Evolutionary conservation across 2,797 vertebrate genomes (phyloP), one percentile per base, ranked within the genome.

Genomic region (Acrocephalus scirpaceus): DNA sequence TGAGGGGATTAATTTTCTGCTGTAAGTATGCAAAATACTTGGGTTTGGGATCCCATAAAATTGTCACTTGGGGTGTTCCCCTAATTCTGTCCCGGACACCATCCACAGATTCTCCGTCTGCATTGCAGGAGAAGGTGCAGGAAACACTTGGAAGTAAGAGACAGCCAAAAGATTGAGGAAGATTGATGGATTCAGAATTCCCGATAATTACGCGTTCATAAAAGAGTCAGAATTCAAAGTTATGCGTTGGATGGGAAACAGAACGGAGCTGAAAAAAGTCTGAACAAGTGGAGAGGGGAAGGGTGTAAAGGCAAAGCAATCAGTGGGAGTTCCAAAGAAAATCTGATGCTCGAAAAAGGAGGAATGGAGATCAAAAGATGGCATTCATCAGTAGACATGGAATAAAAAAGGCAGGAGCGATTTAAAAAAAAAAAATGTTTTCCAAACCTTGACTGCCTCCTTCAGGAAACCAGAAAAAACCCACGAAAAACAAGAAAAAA

Each of bases 401-500:
- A 62, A 69, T 47, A 70, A 94, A 93, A 96, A 91, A 97, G 91
- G 79, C 65, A 97, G 94, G 62, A 95, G 61, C 32, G 53, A 95
- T 67, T 92, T 21, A 1, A 38, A 74, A 96, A 97, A 93, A 79
- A 97, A 92, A 96, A 77, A 67, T 11, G 27, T 95, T 95, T 97
- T 98, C 97, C 99, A 99, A 99, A 99, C 99, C 99, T 99, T 99
- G 95, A 99, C 98, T 53, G 98, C 98, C 96, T 98, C 99, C 99
- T 99, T 98, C 96, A 96, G 97, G 98, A 98, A 89, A 98, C 95
- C 98, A 98, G 96, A 98, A 97, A 98, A 96, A 96, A 90, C 36
- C 89, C 61, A 98, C 77, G 92, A 95, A 91, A 96, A 97, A 23
- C 53, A 92, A 91, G 54, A 97, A 92, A 88, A 92, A 93, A 76